Evolutionary conservation across 2,888 invertebrate species (phyloP).

Genomic region (Iselma pallidipennis): DNA sequence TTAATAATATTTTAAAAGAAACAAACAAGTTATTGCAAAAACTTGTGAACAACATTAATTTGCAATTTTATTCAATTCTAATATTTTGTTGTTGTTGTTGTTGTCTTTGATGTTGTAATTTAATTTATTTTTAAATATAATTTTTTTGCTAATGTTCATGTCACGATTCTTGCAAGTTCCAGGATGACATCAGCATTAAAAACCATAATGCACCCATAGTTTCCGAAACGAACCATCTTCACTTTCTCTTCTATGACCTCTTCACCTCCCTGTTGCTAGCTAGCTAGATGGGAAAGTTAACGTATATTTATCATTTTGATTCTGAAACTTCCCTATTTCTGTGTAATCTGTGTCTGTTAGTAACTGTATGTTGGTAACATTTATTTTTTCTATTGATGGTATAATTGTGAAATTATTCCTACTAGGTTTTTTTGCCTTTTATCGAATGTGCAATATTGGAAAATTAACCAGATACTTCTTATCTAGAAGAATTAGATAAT

Average conservation of each 20-base stretch:
- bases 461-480: no score
- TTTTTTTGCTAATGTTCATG: neutral
- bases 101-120: neutral
- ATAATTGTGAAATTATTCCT: no score
- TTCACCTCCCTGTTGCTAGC: conserved; percentile 18
- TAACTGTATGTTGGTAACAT: no score
- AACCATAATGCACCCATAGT: neutral
- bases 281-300: neutral
- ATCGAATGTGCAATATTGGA: no score
- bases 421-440: no score
- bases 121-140: neutral
- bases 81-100: neutral
- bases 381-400: no score
- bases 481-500: neutral
- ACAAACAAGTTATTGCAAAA: neutral
- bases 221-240: conserved; percentile 24
- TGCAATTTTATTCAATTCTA: neutral
- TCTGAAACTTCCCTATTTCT: neutral
- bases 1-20: neutral
- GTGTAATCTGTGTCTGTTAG: no score
- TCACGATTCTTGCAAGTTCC: neutral
- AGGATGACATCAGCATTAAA: neutral
- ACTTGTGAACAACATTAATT: neutral
- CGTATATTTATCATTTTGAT: no score
- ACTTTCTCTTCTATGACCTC: conserved; percentile 34